phyloP scores from a whole-genome alignment of 2,113 vertebrate species.

The Artemisiospiza belli region DNA sequence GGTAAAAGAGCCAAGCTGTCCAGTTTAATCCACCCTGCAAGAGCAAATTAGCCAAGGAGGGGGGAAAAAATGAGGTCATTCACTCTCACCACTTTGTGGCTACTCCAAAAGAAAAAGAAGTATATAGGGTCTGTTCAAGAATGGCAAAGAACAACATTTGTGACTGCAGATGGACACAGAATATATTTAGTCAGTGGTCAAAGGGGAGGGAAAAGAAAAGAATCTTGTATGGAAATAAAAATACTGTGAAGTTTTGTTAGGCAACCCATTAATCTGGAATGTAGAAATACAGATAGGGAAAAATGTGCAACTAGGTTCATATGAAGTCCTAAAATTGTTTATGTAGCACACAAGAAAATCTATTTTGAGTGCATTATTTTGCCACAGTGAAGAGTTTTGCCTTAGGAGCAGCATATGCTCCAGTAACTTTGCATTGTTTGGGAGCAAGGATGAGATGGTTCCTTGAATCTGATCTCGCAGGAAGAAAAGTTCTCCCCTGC shows the following conservation, averaged over 20 bases:
- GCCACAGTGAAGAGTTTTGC: neutral
- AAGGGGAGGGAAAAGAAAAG: slow-evolving; percentile 42
- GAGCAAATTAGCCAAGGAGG: neutral
- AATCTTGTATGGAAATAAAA: slow-evolving; percentile 49
- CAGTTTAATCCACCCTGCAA: slow-evolving; percentile 22
- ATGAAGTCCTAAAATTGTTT: slow-evolving; percentile 10
- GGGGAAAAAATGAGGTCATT: slow-evolving; percentile 7
- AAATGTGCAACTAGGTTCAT: slow-evolving; percentile 40
- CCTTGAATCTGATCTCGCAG: neutral
- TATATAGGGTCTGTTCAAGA: slow-evolving; percentile 38
- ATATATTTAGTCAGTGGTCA: slow-evolving; percentile 60
- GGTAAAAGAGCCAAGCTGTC: neutral
- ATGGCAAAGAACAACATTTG: slow-evolving; percentile 58
- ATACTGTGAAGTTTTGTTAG: slow-evolving; percentile 52
- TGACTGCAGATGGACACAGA: slow-evolving; percentile 25
- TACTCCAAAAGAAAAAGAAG: slow-evolving; percentile 40
- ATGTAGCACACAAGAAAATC: neutral
- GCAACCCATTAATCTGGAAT: slow-evolving; percentile 52
- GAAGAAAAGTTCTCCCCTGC: neutral
- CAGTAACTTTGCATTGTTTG: neutral
- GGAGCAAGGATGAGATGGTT: neutral
- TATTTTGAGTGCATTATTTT: slow-evolving; percentile 32
- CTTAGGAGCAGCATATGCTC: neutral
- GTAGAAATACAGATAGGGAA: slow-evolving; percentile 34
- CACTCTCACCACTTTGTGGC: slow-evolving; percentile 42